Percentiles rank a stretch among this genome's conserved stretches.
These are phyloP conservation scores for Bombus superbus DNA, from an alignment of 1,140 invertebrate genomes.

Conservation along the genomic window DNA sequence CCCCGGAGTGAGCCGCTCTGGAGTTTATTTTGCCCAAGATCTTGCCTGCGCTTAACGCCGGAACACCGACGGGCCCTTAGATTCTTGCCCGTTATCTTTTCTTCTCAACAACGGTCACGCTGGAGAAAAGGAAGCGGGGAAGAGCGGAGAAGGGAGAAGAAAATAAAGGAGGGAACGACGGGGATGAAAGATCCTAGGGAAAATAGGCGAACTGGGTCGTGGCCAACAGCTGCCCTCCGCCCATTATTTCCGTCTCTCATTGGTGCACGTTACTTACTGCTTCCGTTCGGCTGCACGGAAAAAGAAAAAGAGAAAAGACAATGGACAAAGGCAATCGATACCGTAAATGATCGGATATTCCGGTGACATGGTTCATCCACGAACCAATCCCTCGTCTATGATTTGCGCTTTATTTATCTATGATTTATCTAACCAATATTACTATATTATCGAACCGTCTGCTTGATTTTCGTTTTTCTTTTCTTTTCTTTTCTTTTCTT, in stretches of 20 bases:
- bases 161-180: constrained; percentile 41
- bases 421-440: too few relatives aligned
- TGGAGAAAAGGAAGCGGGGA: constrained; percentile 1
- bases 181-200: constrained; percentile 47
- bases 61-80: constrained; percentile 24
- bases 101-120: constrained; percentile 40
- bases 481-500: too few relatives aligned
- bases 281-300: constrained; percentile 40
- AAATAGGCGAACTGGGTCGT: constrained; percentile 58
- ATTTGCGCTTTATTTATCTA: constrained; percentile 26
- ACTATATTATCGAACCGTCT: neutral
- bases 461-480: neutral
- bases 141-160: constrained; percentile 32
- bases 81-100: constrained; percentile 59
- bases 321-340: constrained; percentile 54
- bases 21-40: constrained; percentile 14
- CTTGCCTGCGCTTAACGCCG: neutral
- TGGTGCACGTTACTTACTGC: constrained; percentile 50
- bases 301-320: constrained; percentile 37
- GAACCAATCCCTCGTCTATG: constrained; percentile 3
- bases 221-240: constrained; percentile 50
- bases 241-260: constrained; percentile 60
- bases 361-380: constrained; percentile 39
- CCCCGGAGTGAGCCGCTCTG: neutral
- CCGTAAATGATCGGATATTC: constrained; percentile 48